Conservation (phyloP, 2,888 invertebrate species). For the Cosmia pyralina region DNA sequence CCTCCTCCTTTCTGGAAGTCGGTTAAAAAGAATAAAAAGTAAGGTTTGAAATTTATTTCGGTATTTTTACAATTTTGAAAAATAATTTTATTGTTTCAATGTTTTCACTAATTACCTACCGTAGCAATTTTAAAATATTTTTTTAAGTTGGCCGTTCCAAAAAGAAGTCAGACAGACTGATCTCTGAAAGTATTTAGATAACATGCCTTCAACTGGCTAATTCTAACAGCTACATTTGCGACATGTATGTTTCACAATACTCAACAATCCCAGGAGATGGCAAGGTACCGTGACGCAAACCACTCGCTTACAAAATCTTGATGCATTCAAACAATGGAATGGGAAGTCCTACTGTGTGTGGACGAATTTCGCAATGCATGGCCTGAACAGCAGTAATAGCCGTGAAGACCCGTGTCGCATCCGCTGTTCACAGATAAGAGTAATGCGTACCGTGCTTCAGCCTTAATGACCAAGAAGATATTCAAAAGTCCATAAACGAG, state of each 20-base stretch:
- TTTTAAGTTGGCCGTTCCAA: background rate
- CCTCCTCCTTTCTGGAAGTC: too few relatives aligned
- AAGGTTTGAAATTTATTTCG: background rate
- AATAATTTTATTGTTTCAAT: background rate
- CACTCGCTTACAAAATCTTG: conserved; percentile 78
- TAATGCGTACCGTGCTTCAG: conserved; percentile 56
- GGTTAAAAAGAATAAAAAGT: background rate
- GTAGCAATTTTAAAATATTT: background rate
- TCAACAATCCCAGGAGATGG: conserved; percentile 74
- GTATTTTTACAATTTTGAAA: background rate
- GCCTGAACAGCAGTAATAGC: conserved; percentile 62
- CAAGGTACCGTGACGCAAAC: conserved; percentile 76
- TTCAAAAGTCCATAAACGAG: conserved; percentile 33
- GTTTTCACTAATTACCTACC: background rate
- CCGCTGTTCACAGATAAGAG: conserved; percentile 70
- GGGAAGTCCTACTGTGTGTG: conserved; percentile 76
- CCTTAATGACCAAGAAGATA: conserved; percentile 48
- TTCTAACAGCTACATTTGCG: conserved; percentile 46
- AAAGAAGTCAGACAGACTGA: background rate
- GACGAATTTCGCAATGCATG: conserved; percentile 78
- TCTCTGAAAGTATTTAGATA: conserved; percentile 4
- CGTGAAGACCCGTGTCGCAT: conserved; percentile 65
- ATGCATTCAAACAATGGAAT: conserved; percentile 82
- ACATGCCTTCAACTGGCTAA: background rate
- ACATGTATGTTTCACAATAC: conserved; percentile 60